Evolutionary conservation across 2,888 invertebrate species (phyloP).

Genomic region (Ophioninae sp.): DNA sequence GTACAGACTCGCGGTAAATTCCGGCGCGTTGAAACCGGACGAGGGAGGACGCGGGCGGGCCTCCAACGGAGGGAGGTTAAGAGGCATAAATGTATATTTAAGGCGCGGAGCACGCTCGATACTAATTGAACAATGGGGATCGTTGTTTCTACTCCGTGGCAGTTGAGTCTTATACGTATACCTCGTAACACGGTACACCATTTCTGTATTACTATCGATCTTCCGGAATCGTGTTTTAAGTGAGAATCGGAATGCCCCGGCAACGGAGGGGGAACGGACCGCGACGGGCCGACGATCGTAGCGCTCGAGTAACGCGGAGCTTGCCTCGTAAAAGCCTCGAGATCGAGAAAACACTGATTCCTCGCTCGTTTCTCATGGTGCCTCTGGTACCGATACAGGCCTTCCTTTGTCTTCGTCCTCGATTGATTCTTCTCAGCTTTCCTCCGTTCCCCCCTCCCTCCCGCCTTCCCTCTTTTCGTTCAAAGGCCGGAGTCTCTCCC

Average conservation of each 20-base stretch:
- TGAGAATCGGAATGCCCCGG: conserved; percentile 33
- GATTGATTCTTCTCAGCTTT: conserved; percentile 63
- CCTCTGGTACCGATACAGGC: conserved; percentile 56
- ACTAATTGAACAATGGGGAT: conserved; percentile 64
- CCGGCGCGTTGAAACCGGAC: conserved; percentile 1
- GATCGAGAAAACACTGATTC: conserved; percentile 57
- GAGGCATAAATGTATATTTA: conserved; percentile 9
- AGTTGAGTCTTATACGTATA: conserved; percentile 27
- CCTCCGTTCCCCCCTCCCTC: conserved; percentile 18
- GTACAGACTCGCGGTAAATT: conserved; percentile 36
- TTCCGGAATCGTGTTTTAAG: conserved; percentile 61
- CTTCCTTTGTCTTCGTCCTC: conserved; percentile 62
- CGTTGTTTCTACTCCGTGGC: conserved; percentile 57
- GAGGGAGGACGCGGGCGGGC: background rate
- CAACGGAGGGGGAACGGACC: background rate
- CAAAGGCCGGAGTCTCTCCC: too few relatives aligned
- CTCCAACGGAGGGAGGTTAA: background rate
- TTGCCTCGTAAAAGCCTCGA: conserved; percentile 61
- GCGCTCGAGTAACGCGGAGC: conserved; percentile 40
- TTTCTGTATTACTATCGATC: conserved; percentile 61
- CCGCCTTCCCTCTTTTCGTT: conserved; percentile 26
- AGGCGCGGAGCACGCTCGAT: conserved; percentile 43
- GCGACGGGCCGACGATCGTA: conserved; percentile 8
- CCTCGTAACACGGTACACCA: conserved; percentile 30
- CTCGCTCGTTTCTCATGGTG: conserved; percentile 52